A percentile compares a stretch with the other conserved stretches of the same genome.
phyloP scores from a whole-genome alignment of 2,113 vertebrate genomes.

The Okapia johnstoni region DNA sequence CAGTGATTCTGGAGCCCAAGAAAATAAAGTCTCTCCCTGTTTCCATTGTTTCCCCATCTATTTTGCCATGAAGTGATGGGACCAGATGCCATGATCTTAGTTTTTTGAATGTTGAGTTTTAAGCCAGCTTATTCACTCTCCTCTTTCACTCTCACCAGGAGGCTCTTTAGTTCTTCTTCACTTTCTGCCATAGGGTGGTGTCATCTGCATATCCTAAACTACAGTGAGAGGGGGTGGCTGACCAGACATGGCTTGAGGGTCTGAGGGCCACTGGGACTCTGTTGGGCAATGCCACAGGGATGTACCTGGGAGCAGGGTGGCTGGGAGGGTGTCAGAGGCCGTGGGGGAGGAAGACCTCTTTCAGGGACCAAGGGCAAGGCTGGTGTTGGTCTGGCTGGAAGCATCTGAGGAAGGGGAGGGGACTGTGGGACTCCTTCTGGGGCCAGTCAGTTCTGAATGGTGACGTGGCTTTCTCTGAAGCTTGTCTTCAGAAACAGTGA shows the following conservation, averaged over 20 bases:
- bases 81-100: background rate
- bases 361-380: background rate
- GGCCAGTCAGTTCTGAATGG: accelerated
- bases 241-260: background rate
- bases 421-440: too few species aligned
- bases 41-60: background rate
- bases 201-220: background rate
- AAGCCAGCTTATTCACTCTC: background rate
- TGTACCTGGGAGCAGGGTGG: background rate
- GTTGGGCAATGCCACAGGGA: accelerated
- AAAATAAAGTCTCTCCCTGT: background rate
- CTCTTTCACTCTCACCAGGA: background rate
- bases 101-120: background rate
- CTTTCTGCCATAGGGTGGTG: background rate
- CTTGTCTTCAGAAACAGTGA: accelerated
- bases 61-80: background rate
- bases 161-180: background rate
- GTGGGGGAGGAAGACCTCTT: background rate
- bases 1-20: background rate
- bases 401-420: accelerated
- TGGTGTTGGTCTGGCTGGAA: accelerated
- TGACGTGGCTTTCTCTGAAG: accelerated
- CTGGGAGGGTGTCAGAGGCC: background rate
- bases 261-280: background rate
- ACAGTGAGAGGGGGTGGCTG: too few species aligned